phyloP scores from a whole-genome alignment of 1,140 invertebrate genomes.

The Caenorhabditis tropicalis region DNA sequence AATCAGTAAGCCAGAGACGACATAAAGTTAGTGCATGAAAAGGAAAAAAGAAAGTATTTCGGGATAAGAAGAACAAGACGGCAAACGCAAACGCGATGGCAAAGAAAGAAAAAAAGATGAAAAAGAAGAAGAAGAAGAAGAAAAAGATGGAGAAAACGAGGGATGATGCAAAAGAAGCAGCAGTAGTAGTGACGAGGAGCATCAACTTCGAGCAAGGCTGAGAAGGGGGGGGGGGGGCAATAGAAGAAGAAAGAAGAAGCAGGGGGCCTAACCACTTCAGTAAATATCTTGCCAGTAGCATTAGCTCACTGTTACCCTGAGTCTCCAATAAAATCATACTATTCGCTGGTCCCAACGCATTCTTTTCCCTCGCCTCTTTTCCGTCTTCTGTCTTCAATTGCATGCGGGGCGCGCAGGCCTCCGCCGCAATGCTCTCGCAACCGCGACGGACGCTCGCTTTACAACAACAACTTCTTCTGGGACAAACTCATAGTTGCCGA shows the following conservation, averaged over 20 bases:
- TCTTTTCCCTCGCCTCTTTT: not conserved
- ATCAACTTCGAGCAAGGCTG: conserved; percentile 41
- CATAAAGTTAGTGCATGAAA: not conserved
- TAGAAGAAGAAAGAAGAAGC: not conserved
- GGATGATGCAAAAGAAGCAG: conserved; percentile 41
- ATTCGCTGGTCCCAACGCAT: not conserved
- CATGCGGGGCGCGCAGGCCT: not conserved
- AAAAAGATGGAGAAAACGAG: conserved; percentile 38
- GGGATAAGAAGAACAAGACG: not conserved
- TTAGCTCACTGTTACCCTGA: conserved; percentile 27
- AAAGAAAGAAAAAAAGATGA: not conserved
- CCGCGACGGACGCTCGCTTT: conserved; percentile 30
- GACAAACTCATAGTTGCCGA: conserved; percentile 29
- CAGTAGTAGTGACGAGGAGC: conserved; percentile 37
- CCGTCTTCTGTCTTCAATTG: conserved; percentile 16
- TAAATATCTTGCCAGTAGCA: conserved; percentile 45
- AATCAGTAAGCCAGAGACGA: not conserved
- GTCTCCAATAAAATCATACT: conserved; percentile 28
- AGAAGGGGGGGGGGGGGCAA: conserved; percentile 20
- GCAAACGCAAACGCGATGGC: not conserved
- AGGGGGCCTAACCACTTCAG: conserved; percentile 42
- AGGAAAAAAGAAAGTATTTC: not conserved
- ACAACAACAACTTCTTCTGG: conserved; percentile 38
- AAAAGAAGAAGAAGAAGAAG: not conserved
- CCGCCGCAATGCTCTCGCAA: conserved; percentile 8